phyloP scores from a whole-genome alignment of 1,140 invertebrate genomes.

The Spodoptera litura region DNA sequence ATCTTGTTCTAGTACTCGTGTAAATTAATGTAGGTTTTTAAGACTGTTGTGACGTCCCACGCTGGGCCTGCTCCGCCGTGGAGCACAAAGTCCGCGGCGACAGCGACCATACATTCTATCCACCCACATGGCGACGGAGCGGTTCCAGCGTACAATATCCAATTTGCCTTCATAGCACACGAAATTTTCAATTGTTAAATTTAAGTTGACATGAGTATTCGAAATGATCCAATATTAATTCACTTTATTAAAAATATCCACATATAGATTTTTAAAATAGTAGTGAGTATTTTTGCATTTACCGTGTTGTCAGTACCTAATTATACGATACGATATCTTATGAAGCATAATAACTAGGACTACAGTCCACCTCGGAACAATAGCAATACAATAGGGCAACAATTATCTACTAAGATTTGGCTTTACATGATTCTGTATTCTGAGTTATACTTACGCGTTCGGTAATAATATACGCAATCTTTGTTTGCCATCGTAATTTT shows the following conservation, averaged over 20 bases:
- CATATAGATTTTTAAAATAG: constrained; percentile 48
- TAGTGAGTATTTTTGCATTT: constrained; percentile 65
- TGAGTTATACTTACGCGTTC: constrained; percentile 59
- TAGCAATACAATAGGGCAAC: constrained; percentile 48
- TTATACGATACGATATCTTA: constrained; percentile 44
- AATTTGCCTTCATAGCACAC: constrained; percentile 54
- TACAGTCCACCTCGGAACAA: constrained; percentile 56
- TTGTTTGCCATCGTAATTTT: background rate
- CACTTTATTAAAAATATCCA: constrained; percentile 26
- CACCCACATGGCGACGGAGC: constrained; percentile 30
- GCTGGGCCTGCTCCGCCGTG: constrained; percentile 42
- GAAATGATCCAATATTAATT: constrained; percentile 35
- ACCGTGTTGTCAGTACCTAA: constrained; percentile 49
- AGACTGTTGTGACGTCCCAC: constrained; percentile 54
- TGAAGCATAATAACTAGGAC: constrained; percentile 61
- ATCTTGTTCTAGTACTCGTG: constrained; percentile 71
- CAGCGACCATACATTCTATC: constrained; percentile 16
- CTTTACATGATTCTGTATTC: constrained; percentile 50
- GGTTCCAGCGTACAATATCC: constrained; percentile 36
- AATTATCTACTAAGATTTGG: constrained; percentile 54
- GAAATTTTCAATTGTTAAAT: constrained; percentile 44
- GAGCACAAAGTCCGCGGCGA: constrained; percentile 58
- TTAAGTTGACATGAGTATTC: constrained; percentile 46
- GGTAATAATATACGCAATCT: background rate
- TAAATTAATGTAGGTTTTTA: constrained; percentile 70